These are phyloP conservation scores for Diabrotica virgifera DNA, from an alignment of 1,140 invertebrate species.

Conservation along the genomic window DNA sequence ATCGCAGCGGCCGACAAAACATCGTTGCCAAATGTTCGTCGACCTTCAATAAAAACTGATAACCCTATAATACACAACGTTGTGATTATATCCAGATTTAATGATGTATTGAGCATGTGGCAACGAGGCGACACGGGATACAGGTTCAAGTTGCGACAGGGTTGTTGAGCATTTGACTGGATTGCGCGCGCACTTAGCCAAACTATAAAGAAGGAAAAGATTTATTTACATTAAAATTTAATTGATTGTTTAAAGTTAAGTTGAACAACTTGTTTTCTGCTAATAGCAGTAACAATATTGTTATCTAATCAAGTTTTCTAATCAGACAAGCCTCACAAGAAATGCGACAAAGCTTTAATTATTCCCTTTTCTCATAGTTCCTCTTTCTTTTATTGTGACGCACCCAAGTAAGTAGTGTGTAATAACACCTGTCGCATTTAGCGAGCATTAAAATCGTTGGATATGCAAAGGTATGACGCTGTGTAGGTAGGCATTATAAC, in stretches of 20 bases:
- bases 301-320: no score
- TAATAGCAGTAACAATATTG: no score
- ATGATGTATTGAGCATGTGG: not conserved
- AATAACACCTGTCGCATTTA: not conserved
- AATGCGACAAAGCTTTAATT: not conserved
- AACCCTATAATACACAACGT: no score
- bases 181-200: constrained; percentile 29
- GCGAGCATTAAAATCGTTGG: not conserved
- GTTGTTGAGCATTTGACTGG: constrained; percentile 25
- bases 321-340: no score
- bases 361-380: not conserved
- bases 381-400: not conserved
- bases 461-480: not conserved
- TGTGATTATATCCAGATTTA: no score
- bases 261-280: no score
- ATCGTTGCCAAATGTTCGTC: constrained; percentile 18
- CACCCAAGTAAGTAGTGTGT: not conserved
- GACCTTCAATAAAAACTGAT: not conserved
- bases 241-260: constrained; percentile 2
- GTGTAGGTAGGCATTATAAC: no score
- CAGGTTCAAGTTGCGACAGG: constrained; percentile 39
- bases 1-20: constrained; percentile 28
- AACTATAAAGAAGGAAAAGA: constrained; percentile 13
- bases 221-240: not conserved
- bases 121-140: not conserved